Conservation (phyloP, 2,797 vertebrate species). For the Scolopax rusticola region DNA sequence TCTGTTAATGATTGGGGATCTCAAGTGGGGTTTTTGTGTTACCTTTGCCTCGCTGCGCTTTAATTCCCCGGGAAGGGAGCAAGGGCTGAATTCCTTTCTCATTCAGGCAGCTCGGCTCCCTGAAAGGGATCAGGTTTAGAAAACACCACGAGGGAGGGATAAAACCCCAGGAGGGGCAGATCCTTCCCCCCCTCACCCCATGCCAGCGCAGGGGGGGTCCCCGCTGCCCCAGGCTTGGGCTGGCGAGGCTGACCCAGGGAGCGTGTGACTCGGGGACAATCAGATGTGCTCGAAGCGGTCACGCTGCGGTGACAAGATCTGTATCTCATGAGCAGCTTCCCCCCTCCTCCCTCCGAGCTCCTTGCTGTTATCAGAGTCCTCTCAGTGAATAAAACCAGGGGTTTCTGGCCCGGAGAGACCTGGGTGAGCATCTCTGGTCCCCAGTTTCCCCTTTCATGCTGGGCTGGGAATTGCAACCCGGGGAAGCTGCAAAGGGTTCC, state of each 20-base stretch:
- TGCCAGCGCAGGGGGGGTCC: background rate
- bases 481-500: background rate
- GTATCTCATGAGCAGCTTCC: background rate
- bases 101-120: background rate
- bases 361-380: background rate
- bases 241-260: background rate
- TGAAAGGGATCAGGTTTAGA: background rate
- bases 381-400: rapidly evolving
- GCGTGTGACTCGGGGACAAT: background rate
- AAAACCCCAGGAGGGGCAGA: background rate
- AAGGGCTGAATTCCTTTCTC: conserved; percentile 64
- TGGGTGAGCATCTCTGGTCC: background rate
- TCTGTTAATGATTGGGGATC: conserved; percentile 76
- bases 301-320: background rate
- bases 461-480: rapidly evolving
- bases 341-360: background rate
- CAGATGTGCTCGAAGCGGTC: background rate
- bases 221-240: rapidly evolving
- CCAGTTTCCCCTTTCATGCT: rapidly evolving
- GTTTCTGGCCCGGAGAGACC: background rate
- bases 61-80: conserved; percentile 13
- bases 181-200: background rate
- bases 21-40: conserved; percentile 54
- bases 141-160: background rate
- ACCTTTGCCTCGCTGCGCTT: conserved; percentile 53